These are phyloP conservation scores for Amphibalanus amphitrite DNA, from an alignment of 1,140 invertebrate species.

Conservation along the genomic window DNA sequence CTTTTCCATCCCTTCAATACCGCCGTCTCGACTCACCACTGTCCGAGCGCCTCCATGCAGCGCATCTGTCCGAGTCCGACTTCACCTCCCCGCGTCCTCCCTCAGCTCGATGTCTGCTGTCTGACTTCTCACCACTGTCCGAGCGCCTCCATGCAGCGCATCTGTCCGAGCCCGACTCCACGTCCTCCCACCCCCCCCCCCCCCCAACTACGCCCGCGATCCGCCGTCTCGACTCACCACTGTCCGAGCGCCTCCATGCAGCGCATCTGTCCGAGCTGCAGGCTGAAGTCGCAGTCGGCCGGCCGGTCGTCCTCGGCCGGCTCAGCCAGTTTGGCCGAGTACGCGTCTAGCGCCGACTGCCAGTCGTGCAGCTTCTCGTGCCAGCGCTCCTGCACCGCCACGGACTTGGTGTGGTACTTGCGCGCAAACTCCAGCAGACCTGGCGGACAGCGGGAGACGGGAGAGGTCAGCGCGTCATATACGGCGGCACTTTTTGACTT, in stretches of 20 bases:
- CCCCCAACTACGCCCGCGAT: too few species aligned
- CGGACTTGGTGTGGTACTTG: constrained; percentile 48
- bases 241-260: constrained; percentile 93
- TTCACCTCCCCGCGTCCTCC: too few species aligned
- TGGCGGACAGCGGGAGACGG: too few species aligned
- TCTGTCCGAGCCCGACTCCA: constrained; percentile 79
- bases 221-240: constrained; percentile 49
- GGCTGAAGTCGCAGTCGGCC: constrained; percentile 29
- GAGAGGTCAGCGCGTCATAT: too few species aligned
- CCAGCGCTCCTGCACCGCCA: constrained; percentile 85
- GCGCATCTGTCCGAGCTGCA: constrained; percentile 82
- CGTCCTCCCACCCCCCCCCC: too few species aligned
- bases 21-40: constrained; percentile 57
- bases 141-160: constrained; percentile 91
- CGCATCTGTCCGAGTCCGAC: constrained; percentile 88
- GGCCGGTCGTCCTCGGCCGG: constrained; percentile 27
- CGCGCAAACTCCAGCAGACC: constrained; percentile 74
- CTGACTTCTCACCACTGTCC: constrained; percentile 76
- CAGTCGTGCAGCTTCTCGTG: constrained; percentile 98
- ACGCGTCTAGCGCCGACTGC: constrained; percentile 84
- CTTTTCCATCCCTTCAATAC: too few species aligned
- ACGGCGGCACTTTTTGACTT: too few species aligned
- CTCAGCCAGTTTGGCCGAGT: constrained; percentile 36
- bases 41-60: constrained; percentile 88
- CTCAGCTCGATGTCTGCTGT: constrained; percentile 1